Percentiles rank a stretch among this genome's conserved stretches.
Evolutionary conservation across 2,797 vertebrate species (phyloP).

Genomic region (Dermochelys coriacea): DNA sequence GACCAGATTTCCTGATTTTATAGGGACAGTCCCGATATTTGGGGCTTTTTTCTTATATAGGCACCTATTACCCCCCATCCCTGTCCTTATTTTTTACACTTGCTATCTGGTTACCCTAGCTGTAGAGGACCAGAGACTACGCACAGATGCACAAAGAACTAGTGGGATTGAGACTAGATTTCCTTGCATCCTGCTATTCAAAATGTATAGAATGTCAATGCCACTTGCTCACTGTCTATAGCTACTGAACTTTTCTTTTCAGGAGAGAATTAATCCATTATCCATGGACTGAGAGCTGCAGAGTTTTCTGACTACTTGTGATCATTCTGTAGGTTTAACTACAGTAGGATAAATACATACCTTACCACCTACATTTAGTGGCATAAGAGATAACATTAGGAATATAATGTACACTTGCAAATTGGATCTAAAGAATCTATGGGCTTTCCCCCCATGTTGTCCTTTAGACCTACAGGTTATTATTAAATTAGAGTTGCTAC

Average conservation of each 20-base stretch:
- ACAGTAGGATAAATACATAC: not conserved
- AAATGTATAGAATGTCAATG: not conserved
- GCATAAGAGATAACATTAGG: not conserved
- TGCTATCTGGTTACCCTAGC: too few species aligned
- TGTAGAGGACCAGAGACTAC: not conserved
- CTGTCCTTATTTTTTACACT: too few species aligned
- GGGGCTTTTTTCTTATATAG: too few species aligned
- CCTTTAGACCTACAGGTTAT: not conserved
- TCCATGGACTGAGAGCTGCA: not conserved
- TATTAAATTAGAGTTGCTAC: too few species aligned
- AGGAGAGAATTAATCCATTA: not conserved
- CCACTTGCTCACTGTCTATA: not conserved
- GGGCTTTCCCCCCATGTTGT: not conserved
- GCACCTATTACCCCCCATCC: too few species aligned
- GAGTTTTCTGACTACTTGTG: not conserved
- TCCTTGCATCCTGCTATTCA: not conserved
- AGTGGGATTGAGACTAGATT: not conserved
- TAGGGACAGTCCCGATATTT: too few species aligned
- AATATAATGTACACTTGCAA: not conserved
- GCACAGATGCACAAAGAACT: not conserved
- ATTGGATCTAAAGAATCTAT: not conserved
- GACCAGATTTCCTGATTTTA: too few species aligned
- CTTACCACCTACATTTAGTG: not conserved
- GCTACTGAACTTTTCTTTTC: not conserved
- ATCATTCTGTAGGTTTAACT: not conserved